Base-by-base conservation (phyloP, 2,113 vertebrate genomes). In the Tauraco erythrolophus region DNA sequence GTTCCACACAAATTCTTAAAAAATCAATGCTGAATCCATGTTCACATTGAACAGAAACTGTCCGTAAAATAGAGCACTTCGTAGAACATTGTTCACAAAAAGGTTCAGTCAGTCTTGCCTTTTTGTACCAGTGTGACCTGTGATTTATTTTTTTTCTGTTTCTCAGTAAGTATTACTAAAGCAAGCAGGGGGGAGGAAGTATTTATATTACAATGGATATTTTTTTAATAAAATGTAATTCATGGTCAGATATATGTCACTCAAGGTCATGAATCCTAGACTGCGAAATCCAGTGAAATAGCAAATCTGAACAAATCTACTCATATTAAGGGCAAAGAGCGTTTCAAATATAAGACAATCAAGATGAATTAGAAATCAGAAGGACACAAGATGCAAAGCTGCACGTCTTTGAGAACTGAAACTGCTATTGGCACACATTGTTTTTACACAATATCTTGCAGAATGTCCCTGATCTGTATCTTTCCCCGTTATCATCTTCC, bases 261-360 rank as follows among this genome's bases (percentile, higher is more conserved):
- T 78, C 56, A 78, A 57, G 56, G 41, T 87, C 64, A 84, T 28
- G 84, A 96, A 89, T 64, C 62, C 48, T 31, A 82, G 77, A 58
- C 22, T 79, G 21, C n/a, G 39, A 93, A 93, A 89, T 57, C n/a
- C 35, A 91, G 43, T 68, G 87, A 96, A 88, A 95, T 21, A 87
- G 45, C 14, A 92, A 65, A 82, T 70, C 35, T 93, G 78, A 91
- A 37, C 21, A 88, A 56, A 82, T 60, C 58, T 90, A 65, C 46
- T 54, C 79, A 61, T 57, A 85, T 65, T 74, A 95, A 89, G 75
- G 78, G 24, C 62, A 89, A 78, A 95, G 53, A 84, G 21, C 21
- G 60, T 84, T 91, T 91, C 33, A 89, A 91, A 94, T 70, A 61
- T 51, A 78, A 86, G 50, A 53, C 28, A 92, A 88, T 85, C 31